Percentiles rank a stretch among this genome's conserved stretches.
Evolutionary conservation across 2,797 vertebrate genomes (phyloP).

Genomic region (Harpagifer antarcticus): DNA sequence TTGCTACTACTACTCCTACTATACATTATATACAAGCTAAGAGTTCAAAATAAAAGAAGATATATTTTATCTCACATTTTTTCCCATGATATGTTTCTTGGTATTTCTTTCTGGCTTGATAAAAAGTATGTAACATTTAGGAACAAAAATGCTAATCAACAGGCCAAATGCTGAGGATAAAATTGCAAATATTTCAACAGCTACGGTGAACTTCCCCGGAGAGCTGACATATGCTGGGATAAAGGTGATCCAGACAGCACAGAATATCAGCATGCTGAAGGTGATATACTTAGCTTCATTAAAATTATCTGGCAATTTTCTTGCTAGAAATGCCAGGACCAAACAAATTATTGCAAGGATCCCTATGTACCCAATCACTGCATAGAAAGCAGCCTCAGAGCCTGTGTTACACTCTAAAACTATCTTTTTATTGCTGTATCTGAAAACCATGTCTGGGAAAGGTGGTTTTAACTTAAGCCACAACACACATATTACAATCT

Average conservation of each 20-base stretch:
- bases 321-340: conserved; percentile 81
- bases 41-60: background rate
- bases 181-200: conserved; percentile 86
- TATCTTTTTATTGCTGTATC: conserved; percentile 75
- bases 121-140: conserved; percentile 84
- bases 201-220: conserved; percentile 85
- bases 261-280: conserved; percentile 85
- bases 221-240: conserved; percentile 85
- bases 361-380: conserved; percentile 83
- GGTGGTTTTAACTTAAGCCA: conserved; percentile 82
- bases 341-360: conserved; percentile 78
- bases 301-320: conserved; percentile 85
- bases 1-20: background rate
- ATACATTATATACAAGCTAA: background rate
- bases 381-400: conserved; percentile 79
- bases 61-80: conserved; percentile 6
- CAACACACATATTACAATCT: conserved; percentile 77
- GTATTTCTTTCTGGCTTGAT: conserved; percentile 82
- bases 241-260: conserved; percentile 84
- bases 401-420: conserved; percentile 84
- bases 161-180: conserved; percentile 82
- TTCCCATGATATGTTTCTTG: conserved; percentile 77
- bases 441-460: conserved; percentile 77
- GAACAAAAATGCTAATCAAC: conserved; percentile 80
- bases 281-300: conserved; percentile 85